Conservation (phyloP, 2,797 vertebrate species). For the Merluccius polli region DNA sequence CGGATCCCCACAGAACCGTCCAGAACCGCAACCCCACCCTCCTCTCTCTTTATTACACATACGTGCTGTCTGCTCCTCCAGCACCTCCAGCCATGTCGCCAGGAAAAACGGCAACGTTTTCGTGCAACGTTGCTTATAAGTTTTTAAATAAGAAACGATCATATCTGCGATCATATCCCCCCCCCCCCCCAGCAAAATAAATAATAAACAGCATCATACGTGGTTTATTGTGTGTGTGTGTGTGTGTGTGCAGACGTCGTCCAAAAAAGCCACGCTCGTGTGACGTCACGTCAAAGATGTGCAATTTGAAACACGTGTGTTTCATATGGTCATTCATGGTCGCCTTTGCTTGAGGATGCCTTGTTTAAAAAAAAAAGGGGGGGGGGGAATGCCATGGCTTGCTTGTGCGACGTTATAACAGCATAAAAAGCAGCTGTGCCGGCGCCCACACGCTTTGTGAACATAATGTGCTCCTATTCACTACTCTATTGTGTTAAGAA, state of each 20-base stretch:
- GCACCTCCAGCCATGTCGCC: not conserved
- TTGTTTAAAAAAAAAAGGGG: not conserved
- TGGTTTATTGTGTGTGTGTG: too few relatives aligned
- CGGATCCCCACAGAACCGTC: conserved; percentile 70
- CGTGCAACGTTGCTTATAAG: not conserved
- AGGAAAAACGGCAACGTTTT: not conserved
- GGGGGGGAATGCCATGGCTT: not conserved
- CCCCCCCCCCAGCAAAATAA: too few relatives aligned
- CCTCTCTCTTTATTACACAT: not conserved
- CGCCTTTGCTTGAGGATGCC: not conserved
- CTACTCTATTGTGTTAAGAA: conserved; percentile 57
- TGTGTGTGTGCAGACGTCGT: not conserved
- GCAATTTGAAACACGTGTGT: not conserved
- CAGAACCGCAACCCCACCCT: conserved; percentile 65
- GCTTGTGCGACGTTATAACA: conserved; percentile 43
- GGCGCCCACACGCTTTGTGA: conserved; percentile 44
- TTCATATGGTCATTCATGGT: not conserved
- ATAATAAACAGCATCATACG: too few relatives aligned
- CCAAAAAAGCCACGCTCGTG: not conserved
- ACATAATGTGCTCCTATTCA: conserved; percentile 48
- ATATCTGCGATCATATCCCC: too few relatives aligned
- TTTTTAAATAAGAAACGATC: not conserved
- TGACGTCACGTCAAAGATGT: not conserved
- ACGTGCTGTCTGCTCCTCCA: not conserved
- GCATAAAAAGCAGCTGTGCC: conserved; percentile 27